Evolutionary conservation across 2,113 vertebrate species (phyloP).

Genomic region (Phylloscopus trochiloides): DNA sequence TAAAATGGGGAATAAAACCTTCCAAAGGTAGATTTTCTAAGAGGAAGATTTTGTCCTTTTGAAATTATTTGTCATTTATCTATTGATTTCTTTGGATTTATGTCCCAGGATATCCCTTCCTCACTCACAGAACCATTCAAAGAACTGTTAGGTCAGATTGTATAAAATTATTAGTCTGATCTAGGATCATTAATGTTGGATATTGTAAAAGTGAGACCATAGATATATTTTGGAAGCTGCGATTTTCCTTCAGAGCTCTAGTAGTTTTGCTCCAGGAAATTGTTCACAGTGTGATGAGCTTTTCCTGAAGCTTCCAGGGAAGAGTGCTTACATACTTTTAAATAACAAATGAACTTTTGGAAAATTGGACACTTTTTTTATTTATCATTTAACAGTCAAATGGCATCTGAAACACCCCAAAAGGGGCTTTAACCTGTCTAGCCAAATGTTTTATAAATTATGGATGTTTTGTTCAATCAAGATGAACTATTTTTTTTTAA

Average conservation of each 20-base stretch:
- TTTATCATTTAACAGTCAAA: neutral
- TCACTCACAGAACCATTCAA: neutral
- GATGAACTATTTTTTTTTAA: neutral
- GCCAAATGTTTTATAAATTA: neutral
- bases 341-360: neutral
- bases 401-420: neutral
- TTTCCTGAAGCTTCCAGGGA: neutral
- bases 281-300: neutral
- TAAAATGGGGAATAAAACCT: neutral
- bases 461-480: neutral
- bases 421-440: neutral
- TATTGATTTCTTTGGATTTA: neutral
- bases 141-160: neutral
- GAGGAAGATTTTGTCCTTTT: neutral
- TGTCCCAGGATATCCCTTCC: neutral
- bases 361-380: neutral
- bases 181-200: neutral
- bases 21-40: neutral
- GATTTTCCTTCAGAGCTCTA: neutral
- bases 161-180: neutral
- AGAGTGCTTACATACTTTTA: neutral
- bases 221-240: neutral
- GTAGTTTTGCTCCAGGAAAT: neutral
- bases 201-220: neutral
- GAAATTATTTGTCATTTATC: neutral